phyloP scores from a whole-genome alignment of 2,888 invertebrate genomes.

The Polyploca ridens region DNA sequence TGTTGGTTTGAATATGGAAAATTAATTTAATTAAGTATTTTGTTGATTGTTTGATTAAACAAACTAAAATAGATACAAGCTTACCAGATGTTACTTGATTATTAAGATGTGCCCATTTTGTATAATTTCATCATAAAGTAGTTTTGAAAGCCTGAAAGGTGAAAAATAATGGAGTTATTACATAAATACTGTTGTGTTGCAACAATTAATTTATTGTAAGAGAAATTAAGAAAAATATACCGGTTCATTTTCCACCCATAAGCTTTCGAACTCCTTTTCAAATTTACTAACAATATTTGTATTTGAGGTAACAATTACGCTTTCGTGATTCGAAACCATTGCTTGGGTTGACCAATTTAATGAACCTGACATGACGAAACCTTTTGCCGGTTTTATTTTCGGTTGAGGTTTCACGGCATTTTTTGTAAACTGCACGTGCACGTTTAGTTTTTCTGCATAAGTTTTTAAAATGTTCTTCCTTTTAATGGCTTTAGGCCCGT shows the following conservation, averaged over 20 bases:
- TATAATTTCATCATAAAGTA: slow-evolving; percentile 7
- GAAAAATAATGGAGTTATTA: slow-evolving; percentile 13
- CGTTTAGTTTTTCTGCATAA: slow-evolving; percentile 73
- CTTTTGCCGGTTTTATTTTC: slow-evolving; percentile 59
- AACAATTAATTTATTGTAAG: slow-evolving; percentile 6
- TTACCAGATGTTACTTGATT: background rate
- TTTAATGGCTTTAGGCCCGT: slow-evolving; percentile 79
- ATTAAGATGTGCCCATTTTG: background rate
- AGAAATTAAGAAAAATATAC: slow-evolving; percentile 44
- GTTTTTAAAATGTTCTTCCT: slow-evolving; percentile 67
- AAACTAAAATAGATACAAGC: background rate
- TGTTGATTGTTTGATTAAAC: background rate
- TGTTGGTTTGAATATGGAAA: too few relatives aligned
- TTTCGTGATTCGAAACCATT: slow-evolving; percentile 89
- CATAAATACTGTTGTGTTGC: background rate
- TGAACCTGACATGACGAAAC: slow-evolving; percentile 88
- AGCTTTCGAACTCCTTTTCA: slow-evolving; percentile 84
- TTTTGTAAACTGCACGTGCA: slow-evolving; percentile 61
- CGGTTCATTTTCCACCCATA: slow-evolving; percentile 84
- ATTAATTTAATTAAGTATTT: too few relatives aligned
- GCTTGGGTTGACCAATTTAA: slow-evolving; percentile 91
- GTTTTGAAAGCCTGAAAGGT: slow-evolving; percentile 51
- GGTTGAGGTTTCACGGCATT: slow-evolving; percentile 39
- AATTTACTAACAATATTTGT: slow-evolving; percentile 81
- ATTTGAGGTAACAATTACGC: slow-evolving; percentile 87